Evolutionary conservation across 2,113 vertebrate species (phyloP), one percentile per base, ranked within the genome.

Genomic region (Alces alces): DNA sequence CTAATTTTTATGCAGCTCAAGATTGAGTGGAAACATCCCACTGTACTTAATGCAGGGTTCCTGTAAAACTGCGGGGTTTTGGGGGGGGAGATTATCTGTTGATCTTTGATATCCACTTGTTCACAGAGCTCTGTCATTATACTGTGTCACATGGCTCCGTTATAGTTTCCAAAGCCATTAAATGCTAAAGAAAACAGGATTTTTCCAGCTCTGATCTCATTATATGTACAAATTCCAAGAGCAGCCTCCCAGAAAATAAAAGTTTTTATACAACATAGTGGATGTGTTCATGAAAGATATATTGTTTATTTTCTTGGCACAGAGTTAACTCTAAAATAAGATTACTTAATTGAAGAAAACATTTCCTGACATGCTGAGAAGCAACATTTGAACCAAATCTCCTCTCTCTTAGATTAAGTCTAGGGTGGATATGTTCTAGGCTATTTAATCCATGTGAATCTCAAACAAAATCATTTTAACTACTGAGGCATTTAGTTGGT

Each of bases 271-370:
- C 76, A 89, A 50, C 54, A 39, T 88, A 39, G 82, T 98, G 27
- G 96, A 4, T 95, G 52, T 97, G 91, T 94, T 85, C 85, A 91
- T 97, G 95, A 93, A 98, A 98, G 95, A 98, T 98, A 96, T 78
- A 91, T 94, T 98, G 93, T 98, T 99, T 98, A 96, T 98, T 98
- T 98, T 98, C 98, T 97, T 99, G 98, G 97, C 96, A 97, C 88
- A 95, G 85, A 97, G 64, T 95, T 98, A 88, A 93, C 73, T 98
- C 98, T 97, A 98, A 99, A 98, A 98, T 97, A 93, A 98, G 98
- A 98, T 98, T 98, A 98, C 95, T 98, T 99, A 98, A 98, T 98
- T 98, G 98, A 98, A 98, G 98, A 98, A 98, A 99, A 99, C 96
- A 97, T 98, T 98, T 98, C 98, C 97, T 98, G 98, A 98, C 98